These are phyloP conservation scores for Ypsolopha sequella DNA, from an alignment of 2,888 invertebrate genomes.

Conservation along the genomic window DNA sequence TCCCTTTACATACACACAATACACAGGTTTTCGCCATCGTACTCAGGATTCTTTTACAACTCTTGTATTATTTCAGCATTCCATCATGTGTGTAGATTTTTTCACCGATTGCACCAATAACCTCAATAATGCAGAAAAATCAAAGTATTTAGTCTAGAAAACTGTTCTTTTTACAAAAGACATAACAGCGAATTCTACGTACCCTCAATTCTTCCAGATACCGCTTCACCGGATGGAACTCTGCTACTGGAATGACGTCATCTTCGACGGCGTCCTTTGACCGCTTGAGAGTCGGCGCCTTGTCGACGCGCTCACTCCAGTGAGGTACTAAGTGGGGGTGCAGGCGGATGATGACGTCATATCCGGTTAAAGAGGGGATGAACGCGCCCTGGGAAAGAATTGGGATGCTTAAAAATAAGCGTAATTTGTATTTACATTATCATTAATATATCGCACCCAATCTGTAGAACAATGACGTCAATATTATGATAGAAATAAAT, in stretches of 20 bases:
- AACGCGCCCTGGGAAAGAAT: constrained; percentile 32
- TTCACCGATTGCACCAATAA: too few species aligned
- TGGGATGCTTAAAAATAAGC: not conserved
- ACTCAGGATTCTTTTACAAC: too few species aligned
- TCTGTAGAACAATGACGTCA: too few species aligned
- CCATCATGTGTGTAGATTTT: too few species aligned
- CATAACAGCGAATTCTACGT: constrained; percentile 20
- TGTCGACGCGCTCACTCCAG: constrained; percentile 37
- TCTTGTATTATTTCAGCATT: too few species aligned
- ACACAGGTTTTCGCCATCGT: too few species aligned
- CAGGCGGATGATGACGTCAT: constrained; percentile 82
- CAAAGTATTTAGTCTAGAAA: not conserved
- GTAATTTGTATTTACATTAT: not conserved
- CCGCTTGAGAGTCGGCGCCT: constrained; percentile 10
- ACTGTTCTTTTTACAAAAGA: not conserved
- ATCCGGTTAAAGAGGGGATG: constrained; percentile 67
- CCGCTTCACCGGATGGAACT: constrained; percentile 79
- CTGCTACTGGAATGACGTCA: constrained; percentile 75
- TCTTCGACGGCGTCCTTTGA: constrained; percentile 18
- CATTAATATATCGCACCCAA: not conserved
- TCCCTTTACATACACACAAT: too few species aligned
- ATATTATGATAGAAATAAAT: too few species aligned
- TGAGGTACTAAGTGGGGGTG: constrained; percentile 52
- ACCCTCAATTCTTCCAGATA: constrained; percentile 84
- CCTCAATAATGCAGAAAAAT: not conserved